These are phyloP conservation scores for Rhinoderma darwinii DNA, from an alignment of 2,113 vertebrate species.

Conservation along the genomic window DNA sequence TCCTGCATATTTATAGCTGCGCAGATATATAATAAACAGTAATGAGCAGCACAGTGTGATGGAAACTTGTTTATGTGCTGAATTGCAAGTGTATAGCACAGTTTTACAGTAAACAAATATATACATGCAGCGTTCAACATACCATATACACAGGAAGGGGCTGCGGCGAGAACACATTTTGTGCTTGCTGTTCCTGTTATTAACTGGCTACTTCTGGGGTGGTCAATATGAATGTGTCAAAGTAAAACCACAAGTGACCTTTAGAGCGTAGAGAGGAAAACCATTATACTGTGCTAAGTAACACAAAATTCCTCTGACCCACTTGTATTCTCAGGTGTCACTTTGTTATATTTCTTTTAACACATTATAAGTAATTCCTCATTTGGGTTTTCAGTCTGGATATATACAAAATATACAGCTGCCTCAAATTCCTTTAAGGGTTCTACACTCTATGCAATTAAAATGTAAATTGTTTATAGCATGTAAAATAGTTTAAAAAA, in stretches of 20 bases:
- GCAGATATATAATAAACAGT: not conserved
- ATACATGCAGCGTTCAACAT: not conserved
- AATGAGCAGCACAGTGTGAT: not conserved
- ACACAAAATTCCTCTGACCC: slow-evolving; percentile 6
- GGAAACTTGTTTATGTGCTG: not conserved
- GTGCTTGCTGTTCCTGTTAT: not conserved
- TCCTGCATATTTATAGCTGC: not conserved
- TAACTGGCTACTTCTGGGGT: not conserved
- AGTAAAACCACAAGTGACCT: slow-evolving; percentile 22
- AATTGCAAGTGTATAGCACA: not conserved
- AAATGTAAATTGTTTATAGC: too few relatives aligned
- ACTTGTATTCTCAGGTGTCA: not conserved
- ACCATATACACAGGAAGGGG: slow-evolving; percentile 23
- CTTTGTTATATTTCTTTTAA: not conserved
- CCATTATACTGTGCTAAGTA: not conserved
- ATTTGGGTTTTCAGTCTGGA: not conserved
- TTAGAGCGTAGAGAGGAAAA: slow-evolving; percentile 2
- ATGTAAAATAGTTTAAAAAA: too few relatives aligned
- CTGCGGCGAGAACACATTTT: not conserved
- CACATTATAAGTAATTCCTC: not conserved
- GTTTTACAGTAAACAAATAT: not conserved
- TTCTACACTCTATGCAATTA: too few relatives aligned
- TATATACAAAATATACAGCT: not conserved
- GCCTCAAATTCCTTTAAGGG: too few relatives aligned
- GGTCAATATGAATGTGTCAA: slow-evolving; percentile 12